Percentiles rank a stretch among this genome's conserved stretches.
Conservation (phyloP, 2,888 invertebrate genomes). For the Ecdyonurus torrentis region DNA sequence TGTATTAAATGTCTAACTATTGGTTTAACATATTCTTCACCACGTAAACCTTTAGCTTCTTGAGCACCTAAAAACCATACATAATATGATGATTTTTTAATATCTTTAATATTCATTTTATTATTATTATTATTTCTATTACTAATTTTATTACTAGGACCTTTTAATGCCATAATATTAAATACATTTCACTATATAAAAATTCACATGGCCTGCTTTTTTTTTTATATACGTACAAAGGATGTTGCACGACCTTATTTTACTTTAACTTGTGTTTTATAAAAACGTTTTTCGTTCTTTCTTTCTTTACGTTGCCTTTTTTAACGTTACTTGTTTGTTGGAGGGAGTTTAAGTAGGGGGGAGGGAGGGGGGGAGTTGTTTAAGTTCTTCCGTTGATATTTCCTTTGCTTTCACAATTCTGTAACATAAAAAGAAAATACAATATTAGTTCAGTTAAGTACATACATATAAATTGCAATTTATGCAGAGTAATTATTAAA, state of each 20-base stretch:
- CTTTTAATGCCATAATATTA: not conserved
- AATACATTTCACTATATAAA: not conserved
- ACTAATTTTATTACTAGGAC: not conserved
- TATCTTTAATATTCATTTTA: slow-evolving; percentile 38
- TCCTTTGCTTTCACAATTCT: not conserved
- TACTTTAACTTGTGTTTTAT: too few relatives aligned
- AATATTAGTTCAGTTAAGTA: too few relatives aligned
- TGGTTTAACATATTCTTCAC: slow-evolving; percentile 70
- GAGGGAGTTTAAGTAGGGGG: too few relatives aligned
- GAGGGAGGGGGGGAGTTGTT: not conserved
- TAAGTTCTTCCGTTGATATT: not conserved
- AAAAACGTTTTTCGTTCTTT: too few relatives aligned
- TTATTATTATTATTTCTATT: not conserved
- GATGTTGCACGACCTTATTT: not conserved
- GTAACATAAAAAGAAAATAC: not conserved
- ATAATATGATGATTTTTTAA: slow-evolving; percentile 81
- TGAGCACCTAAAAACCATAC: slow-evolving; percentile 92
- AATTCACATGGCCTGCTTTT: not conserved
- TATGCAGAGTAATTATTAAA: too few relatives aligned
- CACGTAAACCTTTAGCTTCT: slow-evolving; percentile 76
- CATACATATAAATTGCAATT: too few relatives aligned
- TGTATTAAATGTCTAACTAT: slow-evolving; percentile 71
- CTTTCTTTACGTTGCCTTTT: too few relatives aligned
- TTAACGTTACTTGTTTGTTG: too few relatives aligned
- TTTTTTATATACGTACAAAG: not conserved